These are phyloP conservation scores for Geophilus truncorum DNA, from an alignment of 2,888 invertebrate species.

Conservation along the genomic window DNA sequence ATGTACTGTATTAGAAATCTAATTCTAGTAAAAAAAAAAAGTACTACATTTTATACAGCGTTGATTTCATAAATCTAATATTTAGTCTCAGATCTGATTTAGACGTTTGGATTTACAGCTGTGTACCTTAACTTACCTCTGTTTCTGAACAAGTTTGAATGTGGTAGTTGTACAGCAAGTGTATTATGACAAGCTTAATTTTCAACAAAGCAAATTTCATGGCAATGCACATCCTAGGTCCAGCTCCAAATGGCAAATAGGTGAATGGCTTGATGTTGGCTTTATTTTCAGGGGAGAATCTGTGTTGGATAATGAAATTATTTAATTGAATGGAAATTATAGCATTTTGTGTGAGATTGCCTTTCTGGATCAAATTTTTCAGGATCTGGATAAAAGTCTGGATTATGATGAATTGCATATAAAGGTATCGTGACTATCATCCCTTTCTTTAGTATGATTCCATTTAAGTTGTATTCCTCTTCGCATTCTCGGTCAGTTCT, in stretches of 20 bases:
- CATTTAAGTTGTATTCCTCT: neutral
- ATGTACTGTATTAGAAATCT: too few relatives aligned
- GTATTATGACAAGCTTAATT: constrained; percentile 38
- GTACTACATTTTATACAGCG: too few relatives aligned
- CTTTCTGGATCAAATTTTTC: constrained; percentile 58
- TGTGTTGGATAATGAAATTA: too few relatives aligned
- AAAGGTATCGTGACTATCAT: constrained; percentile 56
- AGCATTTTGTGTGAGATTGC: too few relatives aligned
- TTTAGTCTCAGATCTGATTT: too few relatives aligned
- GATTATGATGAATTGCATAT: constrained; percentile 57
- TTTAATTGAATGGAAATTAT: too few relatives aligned
- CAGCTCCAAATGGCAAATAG: constrained; percentile 42
- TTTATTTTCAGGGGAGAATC: constrained; percentile 40
- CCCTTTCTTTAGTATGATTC: constrained; percentile 51
- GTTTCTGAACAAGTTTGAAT: neutral
- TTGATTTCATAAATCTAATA: too few relatives aligned
- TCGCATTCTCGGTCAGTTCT: neutral
- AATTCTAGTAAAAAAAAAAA: too few relatives aligned
- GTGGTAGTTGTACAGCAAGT: neutral
- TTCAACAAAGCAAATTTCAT: too few relatives aligned
- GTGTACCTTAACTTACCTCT: neutral
- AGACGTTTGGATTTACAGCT: too few relatives aligned
- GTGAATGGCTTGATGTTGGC: constrained; percentile 40
- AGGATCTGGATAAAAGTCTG: constrained; percentile 56
- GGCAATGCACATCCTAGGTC: constrained; percentile 39